Evolutionary conservation across 2,888 invertebrate genomes (phyloP), one percentile per base, ranked within the genome.

Genomic region (Catocala fraxini): DNA sequence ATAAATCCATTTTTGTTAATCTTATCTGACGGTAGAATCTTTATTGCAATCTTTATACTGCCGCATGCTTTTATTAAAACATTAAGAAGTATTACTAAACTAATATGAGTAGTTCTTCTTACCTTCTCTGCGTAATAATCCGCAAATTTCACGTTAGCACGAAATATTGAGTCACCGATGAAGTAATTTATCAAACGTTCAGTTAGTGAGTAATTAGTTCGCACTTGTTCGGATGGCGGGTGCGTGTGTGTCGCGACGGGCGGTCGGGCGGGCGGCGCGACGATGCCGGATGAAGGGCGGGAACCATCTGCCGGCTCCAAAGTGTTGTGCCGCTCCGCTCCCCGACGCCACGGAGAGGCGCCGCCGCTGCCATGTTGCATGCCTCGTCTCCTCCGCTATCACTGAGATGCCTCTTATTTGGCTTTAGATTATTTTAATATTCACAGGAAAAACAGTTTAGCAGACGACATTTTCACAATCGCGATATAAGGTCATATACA

Each of bases 11-110:
- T 75, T 71, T 55, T 49, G 62, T 47, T 39, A 60, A 49, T 66
- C 72, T 76, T 79, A 77, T 77, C 78, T 70, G 69, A 63, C 68
- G 68, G 60, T 60, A 67, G 78, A 81, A 83, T 83, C 80, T 87
- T 87, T 86, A 87, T 83, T 79, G 72, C 80, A 68, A 71, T 79
- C 77, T 70, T 83, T 74, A 82, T 79, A 85, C 63, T 83, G 78
- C 81, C 82, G 67, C 68, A 62, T 62, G 77, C 71, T 79, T 83
- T 82, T 83, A 86, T 84, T 82, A 75, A 71, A 80, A 79, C 80
- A 67, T 77, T 79, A 74, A 77, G 57, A 59, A 65, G 61, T 73
- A 64, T 71, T 68, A 58, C 59, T 64, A 75, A 75, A 75, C 65
- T 73, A 79, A 80, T 81, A 75, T 60, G 48, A 60, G 35, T 65